Conservation (phyloP, 2,888 invertebrate species). For the Drosophila ezoana region DNA sequence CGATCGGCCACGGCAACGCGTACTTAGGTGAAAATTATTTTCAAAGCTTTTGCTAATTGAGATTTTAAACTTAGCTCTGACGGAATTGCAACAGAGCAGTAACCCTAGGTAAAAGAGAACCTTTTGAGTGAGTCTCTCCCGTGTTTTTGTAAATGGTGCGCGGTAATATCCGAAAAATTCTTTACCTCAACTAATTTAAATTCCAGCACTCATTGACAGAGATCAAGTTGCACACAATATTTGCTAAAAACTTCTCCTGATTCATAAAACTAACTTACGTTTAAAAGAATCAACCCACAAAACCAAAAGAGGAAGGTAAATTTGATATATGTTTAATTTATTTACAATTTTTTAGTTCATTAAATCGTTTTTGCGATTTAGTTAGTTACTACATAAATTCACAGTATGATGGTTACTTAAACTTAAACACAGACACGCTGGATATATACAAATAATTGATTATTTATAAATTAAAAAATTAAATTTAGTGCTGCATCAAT, state of each 20-base stretch:
- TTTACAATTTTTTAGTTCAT: no score
- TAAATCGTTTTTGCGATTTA: no score
- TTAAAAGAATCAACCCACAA: no score
- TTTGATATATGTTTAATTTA: no score
- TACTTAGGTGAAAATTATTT: slow-evolving; percentile 17
- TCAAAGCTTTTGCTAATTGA: slow-evolving; percentile 12
- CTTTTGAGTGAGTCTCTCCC: slow-evolving; percentile 12
- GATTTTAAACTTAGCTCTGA: slow-evolving; percentile 7
- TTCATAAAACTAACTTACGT: neutral
- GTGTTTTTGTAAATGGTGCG: slow-evolving; percentile 23
- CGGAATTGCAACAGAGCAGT: slow-evolving; percentile 10
- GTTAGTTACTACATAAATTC: no score
- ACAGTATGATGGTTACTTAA: no score
- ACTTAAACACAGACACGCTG: no score
- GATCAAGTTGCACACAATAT: slow-evolving; percentile 1
- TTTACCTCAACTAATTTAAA: slow-evolving; percentile 13
- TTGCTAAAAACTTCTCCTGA: neutral
- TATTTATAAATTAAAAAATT: no score
- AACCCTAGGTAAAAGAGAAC: slow-evolving; percentile 12
- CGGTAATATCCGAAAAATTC: slow-evolving; percentile 23
- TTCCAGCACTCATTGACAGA: slow-evolving; percentile 9
- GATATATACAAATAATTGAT: no score
- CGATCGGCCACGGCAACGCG: slow-evolving; percentile 54
- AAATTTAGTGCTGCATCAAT: no score
- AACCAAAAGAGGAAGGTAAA: no score